phyloP scores from a whole-genome alignment of 2,888 invertebrate species.

The Morpho deidamia region DNA sequence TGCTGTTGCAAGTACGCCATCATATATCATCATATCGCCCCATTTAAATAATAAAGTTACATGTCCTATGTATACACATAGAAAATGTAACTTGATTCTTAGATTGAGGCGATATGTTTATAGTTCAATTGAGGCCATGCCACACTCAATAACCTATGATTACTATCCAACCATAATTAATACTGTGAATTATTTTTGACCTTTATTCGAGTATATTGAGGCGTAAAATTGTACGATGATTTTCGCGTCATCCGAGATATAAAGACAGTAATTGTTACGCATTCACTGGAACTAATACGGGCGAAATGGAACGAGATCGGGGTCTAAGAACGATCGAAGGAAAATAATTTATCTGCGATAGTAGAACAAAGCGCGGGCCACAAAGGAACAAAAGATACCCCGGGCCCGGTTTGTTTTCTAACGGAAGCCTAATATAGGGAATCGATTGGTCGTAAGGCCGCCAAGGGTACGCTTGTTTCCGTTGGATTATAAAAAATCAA shows the following conservation, averaged over 20 bases:
- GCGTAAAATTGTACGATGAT: slow-evolving; percentile 74
- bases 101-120: too few relatives aligned
- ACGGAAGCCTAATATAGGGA: slow-evolving; percentile 67
- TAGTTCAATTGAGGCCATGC: too few relatives aligned
- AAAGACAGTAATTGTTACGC: slow-evolving; percentile 75
- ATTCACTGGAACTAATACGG: slow-evolving; percentile 76
- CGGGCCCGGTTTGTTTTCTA: slow-evolving; percentile 65
- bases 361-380: slow-evolving; percentile 67
- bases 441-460: slow-evolving; percentile 65
- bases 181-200: too few relatives aligned
- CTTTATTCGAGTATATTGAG: slow-evolving; percentile 29
- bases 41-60: too few relatives aligned
- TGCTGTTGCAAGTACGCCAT: too few relatives aligned
- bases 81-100: too few relatives aligned
- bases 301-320: slow-evolving; percentile 74
- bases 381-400: slow-evolving; percentile 70
- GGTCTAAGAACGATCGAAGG: slow-evolving; percentile 69
- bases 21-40: too few relatives aligned
- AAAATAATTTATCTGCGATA: slow-evolving; percentile 74
- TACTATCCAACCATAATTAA: too few relatives aligned
- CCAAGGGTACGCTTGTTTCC: slow-evolving; percentile 51
- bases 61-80: too few relatives aligned
- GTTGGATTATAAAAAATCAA: slow-evolving; percentile 41
- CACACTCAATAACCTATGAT: too few relatives aligned
- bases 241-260: slow-evolving; percentile 73